These are phyloP conservation scores for Ctenosaura bakeri DNA, from an alignment of 2,797 vertebrate genomes.

Conservation along the genomic window DNA sequence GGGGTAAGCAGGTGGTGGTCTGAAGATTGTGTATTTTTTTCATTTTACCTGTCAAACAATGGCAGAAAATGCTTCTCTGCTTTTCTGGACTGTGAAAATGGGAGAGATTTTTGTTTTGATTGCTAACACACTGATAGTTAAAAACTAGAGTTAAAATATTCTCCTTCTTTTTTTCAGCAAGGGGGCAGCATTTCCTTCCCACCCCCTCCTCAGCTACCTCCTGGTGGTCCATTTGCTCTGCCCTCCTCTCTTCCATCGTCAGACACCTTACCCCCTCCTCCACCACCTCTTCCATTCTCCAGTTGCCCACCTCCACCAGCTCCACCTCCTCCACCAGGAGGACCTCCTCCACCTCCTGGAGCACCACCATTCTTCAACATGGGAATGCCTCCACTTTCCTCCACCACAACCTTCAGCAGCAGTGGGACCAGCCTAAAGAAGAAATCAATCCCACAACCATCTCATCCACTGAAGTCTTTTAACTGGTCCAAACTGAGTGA, in stretches of 20 bases:
- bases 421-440: constrained; percentile 82
- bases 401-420: constrained; percentile 80
- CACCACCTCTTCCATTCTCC: constrained; percentile 87
- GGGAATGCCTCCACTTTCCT: constrained; percentile 70
- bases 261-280: constrained; percentile 82
- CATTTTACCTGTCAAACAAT: too few relatives aligned
- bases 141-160: background rate
- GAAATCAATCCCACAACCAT: constrained; percentile 93
- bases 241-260: constrained; percentile 72
- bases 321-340: constrained; percentile 83
- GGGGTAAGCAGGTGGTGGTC: too few relatives aligned
- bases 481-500: constrained; percentile 97
- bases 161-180: constrained; percentile 77
- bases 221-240: constrained; percentile 85
- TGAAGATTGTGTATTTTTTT: background rate
- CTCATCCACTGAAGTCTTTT: constrained; percentile 97
- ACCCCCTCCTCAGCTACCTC: constrained; percentile 85
- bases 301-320: constrained; percentile 84
- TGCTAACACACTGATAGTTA: background rate
- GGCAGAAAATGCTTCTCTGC: background rate
- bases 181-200: constrained; percentile 82
- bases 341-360: constrained; percentile 87
- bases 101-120: background rate
- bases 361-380: constrained; percentile 82
- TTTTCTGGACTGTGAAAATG: background rate